Evolutionary conservation across 2,113 vertebrate species (phyloP).

Genomic region (Centropus bengalensis): DNA sequence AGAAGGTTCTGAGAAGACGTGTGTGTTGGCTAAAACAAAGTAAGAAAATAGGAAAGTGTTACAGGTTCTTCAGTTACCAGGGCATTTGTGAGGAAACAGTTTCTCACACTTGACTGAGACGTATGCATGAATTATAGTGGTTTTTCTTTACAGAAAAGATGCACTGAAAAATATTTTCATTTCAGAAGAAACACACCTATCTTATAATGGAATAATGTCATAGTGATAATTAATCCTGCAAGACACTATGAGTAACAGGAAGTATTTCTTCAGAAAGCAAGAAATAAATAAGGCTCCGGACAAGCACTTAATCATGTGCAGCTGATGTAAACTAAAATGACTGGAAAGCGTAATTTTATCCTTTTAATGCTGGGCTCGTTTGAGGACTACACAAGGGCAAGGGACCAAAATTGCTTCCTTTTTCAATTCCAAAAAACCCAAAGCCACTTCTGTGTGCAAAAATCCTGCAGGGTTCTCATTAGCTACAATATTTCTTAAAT

Average conservation of each 20-base stretch:
- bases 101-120: neutral
- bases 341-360: neutral
- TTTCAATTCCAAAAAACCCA: neutral
- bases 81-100: neutral
- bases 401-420: neutral
- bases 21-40: neutral
- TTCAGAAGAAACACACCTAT: neutral
- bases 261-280: neutral
- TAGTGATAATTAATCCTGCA: neutral
- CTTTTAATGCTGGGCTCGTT: neutral
- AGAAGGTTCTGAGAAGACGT: neutral
- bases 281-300: neutral
- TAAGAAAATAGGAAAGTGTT: neutral
- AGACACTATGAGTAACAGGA: neutral
- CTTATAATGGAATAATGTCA: neutral
- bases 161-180: neutral
- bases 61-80: neutral
- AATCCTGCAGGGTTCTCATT: neutral
- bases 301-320: neutral
- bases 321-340: neutral
- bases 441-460: neutral
- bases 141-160: neutral
- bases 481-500: neutral
- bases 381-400: neutral
- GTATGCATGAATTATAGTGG: neutral